phyloP scores from a whole-genome alignment of 2,888 invertebrate species.

The Cecidostiba fungosa region DNA sequence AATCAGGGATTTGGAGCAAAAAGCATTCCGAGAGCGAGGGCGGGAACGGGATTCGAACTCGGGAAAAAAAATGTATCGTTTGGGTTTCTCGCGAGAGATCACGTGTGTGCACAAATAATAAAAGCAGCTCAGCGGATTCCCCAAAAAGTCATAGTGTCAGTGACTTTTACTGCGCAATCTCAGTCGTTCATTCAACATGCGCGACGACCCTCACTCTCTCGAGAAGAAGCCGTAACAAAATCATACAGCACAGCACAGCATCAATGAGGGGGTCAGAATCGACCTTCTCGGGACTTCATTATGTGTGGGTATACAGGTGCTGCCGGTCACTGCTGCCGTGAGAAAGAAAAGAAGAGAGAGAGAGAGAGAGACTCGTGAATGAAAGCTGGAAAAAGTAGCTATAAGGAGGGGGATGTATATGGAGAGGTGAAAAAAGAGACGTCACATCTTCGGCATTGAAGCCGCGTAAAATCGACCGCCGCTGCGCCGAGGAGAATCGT shows the following conservation, averaged over 20 bases:
- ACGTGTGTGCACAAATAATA: not conserved
- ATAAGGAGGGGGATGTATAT: not conserved
- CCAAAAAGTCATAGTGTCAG: not conserved
- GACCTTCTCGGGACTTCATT: conserved; percentile 57
- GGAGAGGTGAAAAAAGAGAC: conserved; percentile 8
- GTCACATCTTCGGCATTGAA: conserved; percentile 22
- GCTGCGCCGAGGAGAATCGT: conserved; percentile 35
- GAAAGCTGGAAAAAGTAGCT: not conserved
- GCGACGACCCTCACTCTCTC: not conserved
- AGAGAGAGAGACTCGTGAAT: conserved; percentile 13
- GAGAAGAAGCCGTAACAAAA: conserved; percentile 32
- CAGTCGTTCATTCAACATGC: conserved; percentile 23
- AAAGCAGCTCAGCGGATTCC: not conserved
- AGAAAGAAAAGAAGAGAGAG: conserved; percentile 33
- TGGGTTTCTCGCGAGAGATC: conserved; percentile 36
- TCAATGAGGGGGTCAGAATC: conserved; percentile 26
- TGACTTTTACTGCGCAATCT: conserved; percentile 40
- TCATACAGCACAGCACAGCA: not conserved
- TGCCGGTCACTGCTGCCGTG: conserved; percentile 30
- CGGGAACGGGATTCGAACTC: conserved; percentile 6
- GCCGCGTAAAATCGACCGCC: conserved; percentile 33
- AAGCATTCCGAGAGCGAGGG: conserved; percentile 6
- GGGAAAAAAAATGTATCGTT: conserved; percentile 9
- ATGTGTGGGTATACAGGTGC: conserved; percentile 42
- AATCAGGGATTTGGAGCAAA: conserved; percentile 44